Base-by-base conservation (phyloP, 2,888 invertebrate species). In the Chymomyza fuscimana region DNA sequence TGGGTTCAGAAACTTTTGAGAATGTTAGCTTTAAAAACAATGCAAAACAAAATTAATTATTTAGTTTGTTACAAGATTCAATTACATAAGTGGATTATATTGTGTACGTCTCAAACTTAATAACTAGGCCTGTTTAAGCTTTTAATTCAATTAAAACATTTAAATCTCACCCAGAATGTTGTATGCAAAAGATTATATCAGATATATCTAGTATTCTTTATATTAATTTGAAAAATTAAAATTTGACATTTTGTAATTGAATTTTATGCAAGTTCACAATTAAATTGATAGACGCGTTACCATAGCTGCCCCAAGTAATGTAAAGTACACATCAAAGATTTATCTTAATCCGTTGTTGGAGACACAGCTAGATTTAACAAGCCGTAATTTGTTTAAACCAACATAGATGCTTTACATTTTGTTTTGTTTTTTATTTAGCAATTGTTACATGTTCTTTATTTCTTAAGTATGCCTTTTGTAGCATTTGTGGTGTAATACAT, bases 251-350 rank as follows among this genome's bases (percentile, higher is more conserved):
- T 46, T 46, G 40, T 46, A 46, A 12, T 46, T 46, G 12, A 46
- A 12, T 46, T 46, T 46, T 46, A 46, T 46, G 40, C 40, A 46
- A 46, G 40, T 12, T 46, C 40, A 46, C 40, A 46, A 46, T 46
- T 46, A 12, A 58, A 58, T 58, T 58, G 29, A 58, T 29, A 19
- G 22, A 58, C 19, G 58, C 25, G 22, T 25, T 58, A 19, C 16
- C 22, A 58, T 19, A 4, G 58, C 19, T 4, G 58, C 52, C 10
- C 1, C 52, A 19, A 19, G 72, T 60, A 67, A 73, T 72, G 72
- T 73, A 36, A 63, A 22, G 72, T 72, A 72, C 72, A 73, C 74
- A 73, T 68, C 63, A 63, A 63, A 60, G 72, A 72, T 72, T 72
- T 72, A 73, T 72, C 59, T 62, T 46, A 46, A 46, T 46, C 40